These are phyloP conservation scores for Corythaeola cristata DNA, from an alignment of 2,113 vertebrate genomes.

Conservation along the genomic window DNA sequence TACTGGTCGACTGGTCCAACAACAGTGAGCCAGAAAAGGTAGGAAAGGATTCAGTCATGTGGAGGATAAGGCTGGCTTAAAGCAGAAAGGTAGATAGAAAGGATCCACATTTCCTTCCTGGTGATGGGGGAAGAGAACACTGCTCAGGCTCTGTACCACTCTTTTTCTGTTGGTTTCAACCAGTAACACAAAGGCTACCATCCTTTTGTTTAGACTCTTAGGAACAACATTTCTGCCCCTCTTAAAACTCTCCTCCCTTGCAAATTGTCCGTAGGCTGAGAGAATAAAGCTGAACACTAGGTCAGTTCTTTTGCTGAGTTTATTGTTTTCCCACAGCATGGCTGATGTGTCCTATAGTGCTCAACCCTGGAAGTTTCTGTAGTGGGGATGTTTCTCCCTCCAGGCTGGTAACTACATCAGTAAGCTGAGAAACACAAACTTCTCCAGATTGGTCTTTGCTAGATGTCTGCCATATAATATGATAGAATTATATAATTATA, in stretches of 20 bases:
- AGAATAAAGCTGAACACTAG: neutral
- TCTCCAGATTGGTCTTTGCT: constrained; percentile 12
- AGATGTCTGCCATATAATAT: neutral
- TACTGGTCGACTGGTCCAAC: constrained; percentile 36
- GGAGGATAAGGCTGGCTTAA: neutral
- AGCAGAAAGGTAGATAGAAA: neutral
- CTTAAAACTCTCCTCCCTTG: neutral
- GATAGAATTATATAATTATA: too few relatives aligned
- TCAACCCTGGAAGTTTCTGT: neutral
- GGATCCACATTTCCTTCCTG: neutral
- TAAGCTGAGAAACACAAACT: neutral
- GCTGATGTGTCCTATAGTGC: neutral
- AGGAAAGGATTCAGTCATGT: neutral
- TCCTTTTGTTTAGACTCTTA: neutral
- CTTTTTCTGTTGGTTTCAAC: neutral
- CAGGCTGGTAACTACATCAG: neutral
- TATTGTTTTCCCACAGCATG: constrained; percentile 21
- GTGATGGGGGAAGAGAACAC: neutral
- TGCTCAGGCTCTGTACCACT: neutral
- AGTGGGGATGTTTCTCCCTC: neutral
- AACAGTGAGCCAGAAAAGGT: constrained; percentile 47
- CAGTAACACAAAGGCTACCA: neutral
- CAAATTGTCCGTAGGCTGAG: neutral
- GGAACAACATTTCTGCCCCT: neutral
- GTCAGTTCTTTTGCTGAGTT: neutral